Evolutionary conservation across 2,888 invertebrate species (phyloP).

Genomic region (Scaptomyza polygonia): DNA sequence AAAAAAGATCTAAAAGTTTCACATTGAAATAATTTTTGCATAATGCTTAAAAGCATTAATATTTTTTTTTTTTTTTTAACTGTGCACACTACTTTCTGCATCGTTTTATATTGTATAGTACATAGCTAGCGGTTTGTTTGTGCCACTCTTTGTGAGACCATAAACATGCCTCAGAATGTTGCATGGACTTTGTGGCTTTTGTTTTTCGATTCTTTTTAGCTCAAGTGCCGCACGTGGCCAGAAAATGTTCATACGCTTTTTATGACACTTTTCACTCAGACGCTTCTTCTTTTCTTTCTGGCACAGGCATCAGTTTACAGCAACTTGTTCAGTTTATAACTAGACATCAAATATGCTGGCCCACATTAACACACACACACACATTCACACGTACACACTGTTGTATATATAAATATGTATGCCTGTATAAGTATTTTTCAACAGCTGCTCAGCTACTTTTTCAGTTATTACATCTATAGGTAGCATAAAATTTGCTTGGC

Average conservation of each 20-base stretch:
- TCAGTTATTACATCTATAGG: slow-evolving; percentile 10
- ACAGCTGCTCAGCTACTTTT: slow-evolving; percentile 18
- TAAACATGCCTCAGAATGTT: slow-evolving; percentile 70
- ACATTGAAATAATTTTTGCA: too few relatives aligned
- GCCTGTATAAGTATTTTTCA: slow-evolving; percentile 3
- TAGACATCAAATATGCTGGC: slow-evolving; percentile 58
- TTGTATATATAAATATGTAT: slow-evolving; percentile 25
- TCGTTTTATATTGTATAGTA: slow-evolving; percentile 48
- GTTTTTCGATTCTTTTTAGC: slow-evolving; percentile 14
- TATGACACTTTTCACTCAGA: slow-evolving; percentile 66
- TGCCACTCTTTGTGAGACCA: slow-evolving; percentile 36
- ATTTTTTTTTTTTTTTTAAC: too few relatives aligned
- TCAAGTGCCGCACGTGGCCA: slow-evolving; percentile 31
- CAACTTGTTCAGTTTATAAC: slow-evolving; percentile 72
- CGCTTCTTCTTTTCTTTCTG: background rate
- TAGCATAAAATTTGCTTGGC: slow-evolving; percentile 20
- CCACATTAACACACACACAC: slow-evolving; percentile 17
- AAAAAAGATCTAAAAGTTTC: too few relatives aligned
- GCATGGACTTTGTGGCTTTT: slow-evolving; percentile 44
- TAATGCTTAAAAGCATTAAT: too few relatives aligned
- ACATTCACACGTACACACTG: slow-evolving; percentile 38
- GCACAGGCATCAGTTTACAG: slow-evolving; percentile 67
- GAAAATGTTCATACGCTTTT: slow-evolving; percentile 66
- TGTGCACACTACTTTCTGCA: background rate
- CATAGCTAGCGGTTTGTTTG: slow-evolving; percentile 43